Conservation (phyloP, 2,113 vertebrate species). For the Ageneiosus marmoratus region DNA sequence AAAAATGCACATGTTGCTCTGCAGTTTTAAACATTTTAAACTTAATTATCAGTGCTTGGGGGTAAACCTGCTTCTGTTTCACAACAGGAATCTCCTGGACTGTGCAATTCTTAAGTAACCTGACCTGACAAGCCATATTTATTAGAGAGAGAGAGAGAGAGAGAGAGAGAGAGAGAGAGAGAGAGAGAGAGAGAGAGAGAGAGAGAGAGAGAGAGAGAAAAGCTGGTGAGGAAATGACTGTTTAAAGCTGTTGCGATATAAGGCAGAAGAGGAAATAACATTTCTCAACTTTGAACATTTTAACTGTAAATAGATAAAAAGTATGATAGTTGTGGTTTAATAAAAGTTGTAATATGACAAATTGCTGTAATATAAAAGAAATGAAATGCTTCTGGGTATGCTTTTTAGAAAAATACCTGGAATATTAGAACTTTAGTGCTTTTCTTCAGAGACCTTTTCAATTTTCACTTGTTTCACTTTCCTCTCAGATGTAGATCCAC, state of each 20-base stretch:
- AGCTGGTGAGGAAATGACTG: neutral
- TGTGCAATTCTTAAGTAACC: neutral
- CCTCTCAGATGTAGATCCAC: neutral
- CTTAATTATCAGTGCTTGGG: no score
- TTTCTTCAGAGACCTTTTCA: neutral
- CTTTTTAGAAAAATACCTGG: neutral
- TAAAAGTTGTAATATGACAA: neutral
- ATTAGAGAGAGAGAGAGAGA: neutral
- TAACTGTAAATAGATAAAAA: no score
- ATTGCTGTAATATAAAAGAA: no score
- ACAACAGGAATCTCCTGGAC: neutral
- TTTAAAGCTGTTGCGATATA: neutral
- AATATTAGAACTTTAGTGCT: neutral
- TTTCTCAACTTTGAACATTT: no score
- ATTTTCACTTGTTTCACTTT: neutral
- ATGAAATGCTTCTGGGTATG: no score
- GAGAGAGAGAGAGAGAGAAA: neutral
- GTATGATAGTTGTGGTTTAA: no score
- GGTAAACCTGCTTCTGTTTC: neutral
- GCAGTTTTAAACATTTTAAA: no score
- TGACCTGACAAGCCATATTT: neutral
- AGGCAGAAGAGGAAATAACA: neutral
- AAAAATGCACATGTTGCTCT: neutral
- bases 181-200: neutral
- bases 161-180: neutral